A percentile compares a stretch with the other conserved stretches of the same genome.
Conservation (phyloP, 1,140 invertebrate species). For the Dreissena polymorpha region DNA sequence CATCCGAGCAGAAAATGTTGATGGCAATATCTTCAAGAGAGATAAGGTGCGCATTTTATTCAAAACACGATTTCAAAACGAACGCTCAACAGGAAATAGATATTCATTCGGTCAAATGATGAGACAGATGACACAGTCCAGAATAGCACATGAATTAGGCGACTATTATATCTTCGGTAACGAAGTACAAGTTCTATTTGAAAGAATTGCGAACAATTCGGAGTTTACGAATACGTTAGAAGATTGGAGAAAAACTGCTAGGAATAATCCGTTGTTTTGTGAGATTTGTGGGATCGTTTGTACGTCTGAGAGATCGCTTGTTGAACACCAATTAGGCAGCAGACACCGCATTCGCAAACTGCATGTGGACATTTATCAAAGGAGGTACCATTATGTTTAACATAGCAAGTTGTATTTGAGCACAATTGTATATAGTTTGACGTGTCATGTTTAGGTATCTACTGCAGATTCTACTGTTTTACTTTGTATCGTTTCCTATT, state of each 20-base stretch:
- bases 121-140: background rate
- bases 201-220: background rate
- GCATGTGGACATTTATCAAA: conserved; percentile 20
- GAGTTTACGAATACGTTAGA: conserved; percentile 13
- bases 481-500: no score
- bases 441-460: no score
- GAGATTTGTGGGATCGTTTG: conserved; percentile 19
- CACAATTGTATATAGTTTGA: no score
- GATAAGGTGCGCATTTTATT: no score
- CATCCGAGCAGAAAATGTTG: no score
- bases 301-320: conserved; percentile 5
- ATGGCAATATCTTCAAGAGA: no score
- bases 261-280: conserved; percentile 9
- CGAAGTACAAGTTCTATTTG: conserved; percentile 22
- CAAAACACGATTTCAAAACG: no score
- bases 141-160: conserved; percentile 18
- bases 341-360: conserved; percentile 26
- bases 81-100: background rate
- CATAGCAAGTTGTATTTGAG: no score
- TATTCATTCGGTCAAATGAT: conserved; percentile 10
- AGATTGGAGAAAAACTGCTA: conserved; percentile 2
- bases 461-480: no score
- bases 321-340: conserved; percentile 3
- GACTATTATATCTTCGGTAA: conserved; percentile 29
- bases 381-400: background rate